Base-by-base conservation (phyloP, 2,113 vertebrate genomes). In the Pholis gunnellus region DNA sequence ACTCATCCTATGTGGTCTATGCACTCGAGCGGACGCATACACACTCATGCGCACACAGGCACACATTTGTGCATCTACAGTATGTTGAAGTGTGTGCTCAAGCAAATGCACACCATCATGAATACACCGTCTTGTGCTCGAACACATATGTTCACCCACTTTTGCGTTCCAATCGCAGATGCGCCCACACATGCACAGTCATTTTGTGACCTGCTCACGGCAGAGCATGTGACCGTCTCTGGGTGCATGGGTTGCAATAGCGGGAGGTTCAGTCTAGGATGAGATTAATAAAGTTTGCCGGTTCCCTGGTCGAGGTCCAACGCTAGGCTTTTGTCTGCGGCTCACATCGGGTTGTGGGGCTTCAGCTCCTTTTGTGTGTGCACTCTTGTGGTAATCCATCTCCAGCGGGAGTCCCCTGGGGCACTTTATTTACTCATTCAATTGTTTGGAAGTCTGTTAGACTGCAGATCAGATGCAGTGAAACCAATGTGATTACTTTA, bases 371-470 rank as follows among this genome's bases (percentile, higher is more conserved):
- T 97, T 96, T 94, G 93, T 94, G 95, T 96, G 94, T 64, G 6
- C 90, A 94, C 95, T 96, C 95, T 92, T 68, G 90, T 86, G 96
- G 95, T 96, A 97, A 96, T 96, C 96, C 93, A 91, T 96, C 96
- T 95, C 94, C 94, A 93, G 94, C 89, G 90, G 93, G 15, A 94
- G 88, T 94, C 93, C 95, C 95, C 95, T 72, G 91, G 83, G 95
- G 96, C 91, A 95, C 95, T 97, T 96, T 97, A 96, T 97, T 96
- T 97, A 96, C 94, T 95, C 95, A 93, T 94, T 95, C 96, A 96
- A 96, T 95, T 95, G 94, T 95, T 95, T 95, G 95, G 95, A 95
- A 96, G 95, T 96, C 95, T 96, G 95, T 96, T 96, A 96, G 92
- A 94, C 94, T 94, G 95, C 92, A 94, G 95, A 96, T 95, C 89